Conservation (phyloP, 2,888 invertebrate genomes). For the Syrphus vitripennis region DNA sequence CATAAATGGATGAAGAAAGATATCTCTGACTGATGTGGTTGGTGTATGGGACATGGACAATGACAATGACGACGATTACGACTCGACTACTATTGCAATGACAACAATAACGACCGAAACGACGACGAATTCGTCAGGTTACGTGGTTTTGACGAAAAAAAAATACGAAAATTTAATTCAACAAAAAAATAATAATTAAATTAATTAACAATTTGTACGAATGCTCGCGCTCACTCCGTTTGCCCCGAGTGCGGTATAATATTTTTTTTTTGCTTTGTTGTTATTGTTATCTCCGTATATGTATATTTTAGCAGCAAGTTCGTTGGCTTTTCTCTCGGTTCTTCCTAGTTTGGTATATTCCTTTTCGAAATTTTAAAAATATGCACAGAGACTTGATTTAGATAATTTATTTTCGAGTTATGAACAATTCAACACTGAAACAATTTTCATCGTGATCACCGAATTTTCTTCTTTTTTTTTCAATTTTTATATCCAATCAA, state of each 20-base stretch:
- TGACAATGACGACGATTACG: not conserved
- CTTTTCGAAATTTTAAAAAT: no score
- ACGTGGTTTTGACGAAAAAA: constrained; percentile 49
- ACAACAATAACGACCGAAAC: not conserved
- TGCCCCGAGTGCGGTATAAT: not conserved
- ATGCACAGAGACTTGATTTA: constrained; percentile 12
- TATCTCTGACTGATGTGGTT: not conserved
- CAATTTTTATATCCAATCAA: constrained; percentile 17
- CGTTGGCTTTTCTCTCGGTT: constrained; percentile 47
- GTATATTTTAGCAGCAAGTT: constrained; percentile 18
- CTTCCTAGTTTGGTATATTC: constrained; percentile 23
- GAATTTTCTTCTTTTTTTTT: not conserved
- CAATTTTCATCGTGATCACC: not conserved
- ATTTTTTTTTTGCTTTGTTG: constrained; percentile 26
- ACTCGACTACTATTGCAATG: not conserved
- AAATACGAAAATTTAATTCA: constrained; percentile 19
- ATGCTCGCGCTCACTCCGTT: not conserved
- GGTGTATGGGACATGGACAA: not conserved
- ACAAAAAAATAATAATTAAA: constrained; percentile 55
- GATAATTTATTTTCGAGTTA: not conserved
- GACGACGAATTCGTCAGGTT: constrained; percentile 44
- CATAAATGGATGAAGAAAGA: constrained; percentile 50
- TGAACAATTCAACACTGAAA: no score
- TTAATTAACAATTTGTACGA: constrained; percentile 55
- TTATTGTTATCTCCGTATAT: constrained; percentile 27